phyloP scores from a whole-genome alignment of 2,113 vertebrate genomes.

The Choloepus hoffmanni region DNA sequence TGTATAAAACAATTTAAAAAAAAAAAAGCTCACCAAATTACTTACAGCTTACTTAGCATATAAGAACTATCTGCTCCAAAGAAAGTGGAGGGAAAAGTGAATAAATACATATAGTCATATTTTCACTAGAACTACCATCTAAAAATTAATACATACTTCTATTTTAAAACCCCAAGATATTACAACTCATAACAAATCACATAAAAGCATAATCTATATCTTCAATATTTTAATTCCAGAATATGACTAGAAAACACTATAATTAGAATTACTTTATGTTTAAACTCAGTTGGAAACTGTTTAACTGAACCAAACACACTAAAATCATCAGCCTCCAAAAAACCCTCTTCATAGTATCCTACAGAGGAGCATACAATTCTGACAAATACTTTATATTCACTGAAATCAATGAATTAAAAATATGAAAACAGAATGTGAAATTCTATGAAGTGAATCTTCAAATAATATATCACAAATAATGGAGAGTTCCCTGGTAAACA shows the following conservation, averaged over 20 bases:
- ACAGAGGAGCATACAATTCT: neutral
- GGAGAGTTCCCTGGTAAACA: neutral
- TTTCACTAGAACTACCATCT: conserved; percentile 25
- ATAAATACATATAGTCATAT: neutral
- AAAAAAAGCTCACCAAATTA: neutral
- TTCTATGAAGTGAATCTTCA: conserved; percentile 22
- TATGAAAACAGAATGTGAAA: conserved; percentile 30
- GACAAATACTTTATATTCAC: neutral
- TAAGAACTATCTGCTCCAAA: conserved; percentile 22
- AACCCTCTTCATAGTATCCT: neutral
- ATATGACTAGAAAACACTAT: conserved; percentile 8
- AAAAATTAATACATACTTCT: conserved; percentile 43
- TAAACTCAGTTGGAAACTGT: neutral
- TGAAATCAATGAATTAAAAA: conserved; percentile 18
- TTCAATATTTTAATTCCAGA: neutral
- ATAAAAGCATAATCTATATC: neutral
- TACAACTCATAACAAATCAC: neutral
- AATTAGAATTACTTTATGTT: conserved; percentile 13
- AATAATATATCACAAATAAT: conserved; percentile 15
- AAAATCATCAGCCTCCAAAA: conserved; percentile 22
- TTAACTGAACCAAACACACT: neutral
- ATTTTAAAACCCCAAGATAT: conserved; percentile 32
- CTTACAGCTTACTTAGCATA: neutral
- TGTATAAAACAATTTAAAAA: neutral
- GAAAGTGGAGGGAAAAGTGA: conserved; percentile 18